Conservation (phyloP, 2,888 invertebrate genomes). For the Sarcophaga carnaria region DNA sequence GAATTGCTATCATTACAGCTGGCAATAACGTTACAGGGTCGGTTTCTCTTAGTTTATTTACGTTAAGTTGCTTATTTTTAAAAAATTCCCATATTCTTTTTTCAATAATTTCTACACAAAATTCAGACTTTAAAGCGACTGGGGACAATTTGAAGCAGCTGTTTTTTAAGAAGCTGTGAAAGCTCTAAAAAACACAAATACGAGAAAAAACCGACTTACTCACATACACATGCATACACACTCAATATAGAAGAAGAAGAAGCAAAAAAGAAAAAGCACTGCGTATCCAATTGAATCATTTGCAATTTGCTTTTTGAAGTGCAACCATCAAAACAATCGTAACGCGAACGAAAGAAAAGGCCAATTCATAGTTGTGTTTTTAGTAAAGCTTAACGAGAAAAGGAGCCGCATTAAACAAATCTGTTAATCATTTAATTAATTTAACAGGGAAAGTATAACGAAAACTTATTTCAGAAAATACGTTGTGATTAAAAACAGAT, state of each 20-base stretch:
- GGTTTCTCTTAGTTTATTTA: no score
- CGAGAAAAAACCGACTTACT: slow-evolving; percentile 25
- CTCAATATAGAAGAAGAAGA: slow-evolving; percentile 27
- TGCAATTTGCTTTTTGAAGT: slow-evolving; percentile 62
- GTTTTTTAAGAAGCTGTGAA: slow-evolving; percentile 29
- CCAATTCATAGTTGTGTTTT: slow-evolving; percentile 26
- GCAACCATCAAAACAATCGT: slow-evolving; percentile 53
- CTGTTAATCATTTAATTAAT: not conserved
- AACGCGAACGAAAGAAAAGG: slow-evolving; percentile 45
- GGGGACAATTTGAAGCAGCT: no score
- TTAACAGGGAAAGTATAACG: not conserved
- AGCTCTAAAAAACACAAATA: slow-evolving; percentile 13
- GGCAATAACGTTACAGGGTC: no score
- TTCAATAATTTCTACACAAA: no score
- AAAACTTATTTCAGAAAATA: slow-evolving; percentile 21
- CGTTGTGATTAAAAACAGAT: slow-evolving; percentile 28
- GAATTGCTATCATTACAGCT: no score
- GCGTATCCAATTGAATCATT: slow-evolving; percentile 63
- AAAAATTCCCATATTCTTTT: no score
- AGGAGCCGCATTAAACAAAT: slow-evolving; percentile 50
- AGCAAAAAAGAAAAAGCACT: slow-evolving; percentile 49
- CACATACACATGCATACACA: not conserved
- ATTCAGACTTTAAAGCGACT: no score
- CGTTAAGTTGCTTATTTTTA: no score
- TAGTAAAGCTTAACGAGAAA: slow-evolving; percentile 17